Base-by-base conservation (phyloP, 2,888 invertebrate genomes). In the Leucozona laternaria region DNA sequence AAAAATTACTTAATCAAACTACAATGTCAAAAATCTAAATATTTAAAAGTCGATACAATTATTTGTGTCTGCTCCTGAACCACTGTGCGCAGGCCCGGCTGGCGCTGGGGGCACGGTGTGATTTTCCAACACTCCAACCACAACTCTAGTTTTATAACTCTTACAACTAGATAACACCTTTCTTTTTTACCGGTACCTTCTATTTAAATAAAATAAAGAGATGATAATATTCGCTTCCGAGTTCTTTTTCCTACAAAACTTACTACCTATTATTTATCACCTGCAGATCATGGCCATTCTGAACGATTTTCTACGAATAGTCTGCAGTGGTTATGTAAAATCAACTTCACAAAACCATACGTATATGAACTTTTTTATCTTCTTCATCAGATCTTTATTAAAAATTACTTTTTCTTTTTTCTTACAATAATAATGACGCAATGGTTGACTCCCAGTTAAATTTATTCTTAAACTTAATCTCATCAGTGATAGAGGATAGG, bases 401-500 rank as follows among this genome's bases (percentile, higher is more conserved):
- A 66, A 80, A 50, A 68, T 73, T 43, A 34, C 22, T 62, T 31
- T 20, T 25, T 43, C 20, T 62, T 31, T 20, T 40, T 43, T 45
- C 13, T 15, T 20, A 40, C 2, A 43, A 53, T 4, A 1, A 22
- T 48, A 66, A 78, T 83, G 73, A 66, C 20, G 78, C 72, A 73
- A 58, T 50, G 48, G 73, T 68, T 37, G 40, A 68, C 72, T 72
- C 60, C 77, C 40, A n/a, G 40, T 3, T 15, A 76, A 72, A 81
- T 48, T n/a, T 57, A 79, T 79, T 83, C 83, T 62, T 73, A 25
- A 68, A 48, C 28, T 25, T 50, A 66, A 82, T 60, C 60, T 48
- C 79, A 79, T 83, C 77, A 55, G 50, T 37, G 37, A 40, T 20
- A 64, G 17, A 4, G 2, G 2, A 4, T 64, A 45, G n/a, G n/a